Evolutionary conservation across 2,888 invertebrate genomes (phyloP).

Genomic region (Leptarthrus brevirostris): DNA sequence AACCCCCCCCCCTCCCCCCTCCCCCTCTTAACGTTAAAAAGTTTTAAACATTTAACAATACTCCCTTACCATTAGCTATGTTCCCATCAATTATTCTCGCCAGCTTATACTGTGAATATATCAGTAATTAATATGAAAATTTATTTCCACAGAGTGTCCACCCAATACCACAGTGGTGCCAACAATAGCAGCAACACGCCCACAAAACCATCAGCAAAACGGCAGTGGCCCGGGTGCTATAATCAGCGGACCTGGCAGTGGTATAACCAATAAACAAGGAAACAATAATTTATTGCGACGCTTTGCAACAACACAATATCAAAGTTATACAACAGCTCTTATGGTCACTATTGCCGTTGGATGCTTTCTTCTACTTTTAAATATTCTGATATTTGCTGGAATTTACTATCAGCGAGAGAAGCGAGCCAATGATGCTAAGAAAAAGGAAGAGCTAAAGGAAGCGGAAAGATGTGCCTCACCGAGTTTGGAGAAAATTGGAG

Average conservation of each 20-base stretch:
- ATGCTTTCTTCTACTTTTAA: slow-evolving; percentile 82
- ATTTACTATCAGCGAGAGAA: slow-evolving; percentile 86
- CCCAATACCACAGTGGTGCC: slow-evolving; percentile 71
- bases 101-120: too few relatives aligned
- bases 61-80: too few relatives aligned
- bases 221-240: slow-evolving; percentile 52
- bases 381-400: slow-evolving; percentile 88
- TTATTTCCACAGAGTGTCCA: slow-evolving; percentile 71
- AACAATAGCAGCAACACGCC: slow-evolving; percentile 62
- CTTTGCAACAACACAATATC: slow-evolving; percentile 82
- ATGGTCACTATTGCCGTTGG: slow-evolving; percentile 90
- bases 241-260: slow-evolving; percentile 30
- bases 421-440: slow-evolving; percentile 74
- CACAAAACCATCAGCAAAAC: slow-evolving; percentile 56
- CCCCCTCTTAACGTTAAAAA: too few relatives aligned
- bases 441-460: slow-evolving; percentile 82
- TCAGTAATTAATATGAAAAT: neutral
- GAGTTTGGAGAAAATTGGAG: slow-evolving; percentile 62
- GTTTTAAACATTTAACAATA: too few relatives aligned
- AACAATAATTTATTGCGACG: slow-evolving; percentile 80
- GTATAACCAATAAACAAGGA: slow-evolving; percentile 17
- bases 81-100: too few relatives aligned
- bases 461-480: slow-evolving; percentile 70
- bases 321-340: slow-evolving; percentile 88
- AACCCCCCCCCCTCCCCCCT: too few relatives aligned